phyloP scores from a whole-genome alignment of 2,888 invertebrate species.

The Cremastinae sp. region DNA sequence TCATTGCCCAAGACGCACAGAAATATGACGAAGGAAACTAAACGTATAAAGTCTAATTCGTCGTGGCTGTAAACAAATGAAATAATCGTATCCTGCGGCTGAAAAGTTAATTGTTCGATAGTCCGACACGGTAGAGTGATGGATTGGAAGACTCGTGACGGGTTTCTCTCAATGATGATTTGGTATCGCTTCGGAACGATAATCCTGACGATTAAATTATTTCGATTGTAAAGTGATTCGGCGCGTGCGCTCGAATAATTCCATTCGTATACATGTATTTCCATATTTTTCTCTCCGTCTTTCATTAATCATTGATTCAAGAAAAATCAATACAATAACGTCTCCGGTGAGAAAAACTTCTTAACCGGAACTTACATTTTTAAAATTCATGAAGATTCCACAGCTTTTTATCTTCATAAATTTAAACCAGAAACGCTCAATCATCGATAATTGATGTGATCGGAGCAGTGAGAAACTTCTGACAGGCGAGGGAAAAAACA shows the following conservation, averaged over 20 bases:
- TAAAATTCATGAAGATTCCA: too few species aligned
- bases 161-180: not conserved
- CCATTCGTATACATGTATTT: conserved; percentile 51
- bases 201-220: conserved; percentile 21
- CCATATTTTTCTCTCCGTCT: conserved; percentile 34
- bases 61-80: conserved; percentile 62
- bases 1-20: conserved; percentile 39
- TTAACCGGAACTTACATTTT: too few species aligned
- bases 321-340: not conserved
- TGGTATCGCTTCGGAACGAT: conserved; percentile 3
- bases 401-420: too few species aligned
- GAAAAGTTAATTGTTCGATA: conserved; percentile 65
- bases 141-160: conserved; percentile 1
- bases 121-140: conserved; percentile 47
- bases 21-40: conserved; percentile 57
- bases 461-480: too few species aligned
- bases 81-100: conserved; percentile 40
- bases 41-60: conserved; percentile 62
- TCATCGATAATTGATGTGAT: too few species aligned
- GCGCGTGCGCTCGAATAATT: conserved; percentile 27
- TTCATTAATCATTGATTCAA: not conserved
- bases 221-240: conserved; percentile 46
- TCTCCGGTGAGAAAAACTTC: not conserved
- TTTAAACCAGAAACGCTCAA: too few species aligned
- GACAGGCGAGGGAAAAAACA: not conserved